Conservation (phyloP, 1,140 invertebrate genomes). For the Drosophila ohnishii region DNA sequence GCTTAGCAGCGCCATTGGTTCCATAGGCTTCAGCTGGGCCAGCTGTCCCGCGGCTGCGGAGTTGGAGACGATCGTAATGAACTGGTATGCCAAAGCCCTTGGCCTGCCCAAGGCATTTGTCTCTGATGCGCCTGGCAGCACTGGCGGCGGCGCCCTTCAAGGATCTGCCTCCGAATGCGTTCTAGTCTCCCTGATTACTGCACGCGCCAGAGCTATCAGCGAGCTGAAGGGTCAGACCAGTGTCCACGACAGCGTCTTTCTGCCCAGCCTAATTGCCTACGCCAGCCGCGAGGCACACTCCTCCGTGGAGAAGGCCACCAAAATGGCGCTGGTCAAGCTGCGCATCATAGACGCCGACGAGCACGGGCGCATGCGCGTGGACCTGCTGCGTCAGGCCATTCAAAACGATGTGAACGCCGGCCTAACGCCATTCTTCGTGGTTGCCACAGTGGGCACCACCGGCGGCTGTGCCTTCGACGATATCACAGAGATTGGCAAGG, state of each 20-base stretch:
- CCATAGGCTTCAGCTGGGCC: slow-evolving; percentile 97
- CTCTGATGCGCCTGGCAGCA: slow-evolving; percentile 84
- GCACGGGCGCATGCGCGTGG: slow-evolving; percentile 90
- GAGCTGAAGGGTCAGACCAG: slow-evolving; percentile 84
- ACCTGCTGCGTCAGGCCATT: slow-evolving; percentile 88
- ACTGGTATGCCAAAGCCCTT: slow-evolving; percentile 86
- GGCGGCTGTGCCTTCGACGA: slow-evolving; percentile 93
- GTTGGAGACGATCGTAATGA: slow-evolving; percentile 91
- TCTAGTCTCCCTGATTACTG: slow-evolving; percentile 92
- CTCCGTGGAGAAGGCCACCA: slow-evolving; percentile 96
- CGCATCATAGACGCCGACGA: slow-evolving; percentile 94
- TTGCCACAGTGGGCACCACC: slow-evolving; percentile 91
- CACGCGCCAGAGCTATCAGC: slow-evolving; percentile 89
- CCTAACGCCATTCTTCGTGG: slow-evolving; percentile 94
- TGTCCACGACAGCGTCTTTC: slow-evolving; percentile 87
- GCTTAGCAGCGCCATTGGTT: slow-evolving; percentile 95
- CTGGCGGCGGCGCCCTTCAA: slow-evolving; percentile 91
- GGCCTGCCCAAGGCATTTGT: slow-evolving; percentile 85
- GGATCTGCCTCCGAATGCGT: slow-evolving; percentile 94
- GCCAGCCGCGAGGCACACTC: slow-evolving; percentile 94
- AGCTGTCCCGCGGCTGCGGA: slow-evolving; percentile 94
- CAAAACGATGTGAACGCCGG: slow-evolving; percentile 91
- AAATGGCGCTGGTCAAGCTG: slow-evolving; percentile 94
- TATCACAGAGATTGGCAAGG: slow-evolving; percentile 90
- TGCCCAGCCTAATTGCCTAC: slow-evolving; percentile 94